These are phyloP conservation scores for Caenorhabditis sp. DNA, from an alignment of 2,888 invertebrate genomes.

Conservation along the genomic window DNA sequence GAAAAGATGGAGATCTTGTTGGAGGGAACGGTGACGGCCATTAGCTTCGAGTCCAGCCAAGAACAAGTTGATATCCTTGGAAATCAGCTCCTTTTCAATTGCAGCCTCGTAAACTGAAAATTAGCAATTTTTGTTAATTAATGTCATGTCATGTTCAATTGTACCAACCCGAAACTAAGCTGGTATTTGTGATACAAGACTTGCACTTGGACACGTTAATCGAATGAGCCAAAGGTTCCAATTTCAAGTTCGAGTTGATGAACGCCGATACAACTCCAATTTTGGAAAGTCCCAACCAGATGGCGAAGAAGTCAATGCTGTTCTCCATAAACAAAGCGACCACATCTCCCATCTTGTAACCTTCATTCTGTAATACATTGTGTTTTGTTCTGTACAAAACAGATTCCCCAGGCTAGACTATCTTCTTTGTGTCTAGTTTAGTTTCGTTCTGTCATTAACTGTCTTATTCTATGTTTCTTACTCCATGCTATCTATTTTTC, in stretches of 20 bases:
- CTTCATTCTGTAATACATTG: constrained; percentile 66
- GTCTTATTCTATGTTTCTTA: too few relatives aligned
- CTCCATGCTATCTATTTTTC: too few relatives aligned
- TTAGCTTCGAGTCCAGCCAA: constrained; percentile 55
- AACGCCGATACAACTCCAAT: constrained; percentile 87
- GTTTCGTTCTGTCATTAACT: constrained; percentile 29
- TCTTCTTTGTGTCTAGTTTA: constrained; percentile 10
- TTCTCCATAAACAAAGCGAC: constrained; percentile 94
- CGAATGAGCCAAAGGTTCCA: constrained; percentile 91
- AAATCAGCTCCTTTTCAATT: constrained; percentile 70
- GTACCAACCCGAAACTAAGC: constrained; percentile 73
- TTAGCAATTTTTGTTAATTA: background rate
- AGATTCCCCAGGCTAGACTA: background rate
- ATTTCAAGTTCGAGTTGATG: constrained; percentile 94
- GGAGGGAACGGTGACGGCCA: constrained; percentile 42
- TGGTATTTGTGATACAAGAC: constrained; percentile 87
- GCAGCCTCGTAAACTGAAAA: constrained; percentile 74
- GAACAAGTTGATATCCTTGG: constrained; percentile 64
- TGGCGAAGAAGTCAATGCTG: constrained; percentile 92
- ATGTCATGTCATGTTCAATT: background rate
- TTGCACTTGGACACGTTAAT: constrained; percentile 91
- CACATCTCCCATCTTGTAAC: constrained; percentile 88
- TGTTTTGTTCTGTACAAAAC: constrained; percentile 26
- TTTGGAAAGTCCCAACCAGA: constrained; percentile 95
- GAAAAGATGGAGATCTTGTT: constrained; percentile 51